Conservation (phyloP, 2,113 vertebrate genomes). For the Hippocampus abdominalis region DNA sequence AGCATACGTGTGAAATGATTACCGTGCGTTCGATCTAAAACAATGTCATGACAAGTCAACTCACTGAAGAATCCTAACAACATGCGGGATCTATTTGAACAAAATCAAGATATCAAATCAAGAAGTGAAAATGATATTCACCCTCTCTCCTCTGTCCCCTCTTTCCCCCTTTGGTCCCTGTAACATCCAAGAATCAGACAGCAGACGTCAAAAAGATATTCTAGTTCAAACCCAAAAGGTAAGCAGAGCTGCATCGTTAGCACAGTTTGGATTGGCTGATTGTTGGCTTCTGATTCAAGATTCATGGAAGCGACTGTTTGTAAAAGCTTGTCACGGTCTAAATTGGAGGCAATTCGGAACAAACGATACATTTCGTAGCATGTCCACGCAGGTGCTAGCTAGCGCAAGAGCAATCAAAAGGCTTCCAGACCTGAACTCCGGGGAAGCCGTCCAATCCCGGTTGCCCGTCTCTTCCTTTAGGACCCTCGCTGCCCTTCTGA, state of each 20-base stretch:
- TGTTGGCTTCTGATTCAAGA: too few relatives aligned
- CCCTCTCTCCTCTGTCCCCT: constrained; percentile 80
- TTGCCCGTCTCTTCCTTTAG: constrained; percentile 76
- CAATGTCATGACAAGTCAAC: background rate
- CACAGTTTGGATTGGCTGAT: too few relatives aligned
- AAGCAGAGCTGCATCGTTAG: too few relatives aligned
- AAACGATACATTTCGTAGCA: too few relatives aligned
- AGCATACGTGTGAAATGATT: background rate
- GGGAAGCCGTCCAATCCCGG: constrained; percentile 82
- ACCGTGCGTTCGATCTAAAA: background rate
- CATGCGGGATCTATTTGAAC: background rate
- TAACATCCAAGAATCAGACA: constrained; percentile 26
- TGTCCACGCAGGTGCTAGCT: background rate
- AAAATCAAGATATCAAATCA: background rate
- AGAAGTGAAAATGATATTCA: constrained; percentile 56
- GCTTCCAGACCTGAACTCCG: constrained; percentile 76
- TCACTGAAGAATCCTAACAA: background rate
- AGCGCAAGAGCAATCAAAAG: background rate
- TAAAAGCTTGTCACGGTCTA: too few relatives aligned
- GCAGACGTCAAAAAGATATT: background rate
- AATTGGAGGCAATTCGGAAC: too few relatives aligned
- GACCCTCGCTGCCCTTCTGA: constrained; percentile 65
- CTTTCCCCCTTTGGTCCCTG: constrained; percentile 84
- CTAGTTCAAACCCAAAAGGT: too few relatives aligned
- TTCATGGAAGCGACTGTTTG: too few relatives aligned